These are phyloP conservation scores for Anaspis maculata DNA, from an alignment of 2,888 invertebrate genomes.

Conservation along the genomic window DNA sequence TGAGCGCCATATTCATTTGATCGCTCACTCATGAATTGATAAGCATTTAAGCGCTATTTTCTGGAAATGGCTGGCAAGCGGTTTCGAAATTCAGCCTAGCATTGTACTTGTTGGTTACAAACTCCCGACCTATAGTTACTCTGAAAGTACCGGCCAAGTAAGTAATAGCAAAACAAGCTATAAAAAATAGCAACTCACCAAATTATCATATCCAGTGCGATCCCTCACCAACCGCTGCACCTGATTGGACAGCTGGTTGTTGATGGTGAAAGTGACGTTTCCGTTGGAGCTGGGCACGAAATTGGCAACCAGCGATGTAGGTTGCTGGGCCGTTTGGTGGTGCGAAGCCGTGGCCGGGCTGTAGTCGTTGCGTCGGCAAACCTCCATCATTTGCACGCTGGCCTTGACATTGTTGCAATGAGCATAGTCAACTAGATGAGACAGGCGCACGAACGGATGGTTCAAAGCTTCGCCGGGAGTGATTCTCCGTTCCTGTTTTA, in stretches of 20 bases:
- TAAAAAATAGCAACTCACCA: constrained; percentile 45
- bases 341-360: constrained; percentile 41
- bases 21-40: no score
- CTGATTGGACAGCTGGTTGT: constrained; percentile 75
- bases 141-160: no score
- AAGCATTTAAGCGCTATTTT: no score
- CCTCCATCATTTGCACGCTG: constrained; percentile 97
- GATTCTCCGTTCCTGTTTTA: constrained; percentile 82
- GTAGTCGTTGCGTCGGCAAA: constrained; percentile 51
- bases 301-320: constrained; percentile 59
- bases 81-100: no score
- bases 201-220: constrained; percentile 69
- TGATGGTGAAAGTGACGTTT: constrained; percentile 88
- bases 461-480: constrained; percentile 93
- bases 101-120: no score
- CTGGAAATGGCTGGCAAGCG: no score
- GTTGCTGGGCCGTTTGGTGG: constrained; percentile 44
- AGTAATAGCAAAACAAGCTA: background rate
- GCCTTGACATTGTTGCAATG: constrained; percentile 96
- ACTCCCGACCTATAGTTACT: no score
- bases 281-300: constrained; percentile 70
- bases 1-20: no score
- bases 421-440: constrained; percentile 91
- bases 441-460: constrained; percentile 89
- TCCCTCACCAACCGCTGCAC: constrained; percentile 64